phyloP scores from a whole-genome alignment of 2,888 invertebrate species.

The Leucoma salicis region DNA sequence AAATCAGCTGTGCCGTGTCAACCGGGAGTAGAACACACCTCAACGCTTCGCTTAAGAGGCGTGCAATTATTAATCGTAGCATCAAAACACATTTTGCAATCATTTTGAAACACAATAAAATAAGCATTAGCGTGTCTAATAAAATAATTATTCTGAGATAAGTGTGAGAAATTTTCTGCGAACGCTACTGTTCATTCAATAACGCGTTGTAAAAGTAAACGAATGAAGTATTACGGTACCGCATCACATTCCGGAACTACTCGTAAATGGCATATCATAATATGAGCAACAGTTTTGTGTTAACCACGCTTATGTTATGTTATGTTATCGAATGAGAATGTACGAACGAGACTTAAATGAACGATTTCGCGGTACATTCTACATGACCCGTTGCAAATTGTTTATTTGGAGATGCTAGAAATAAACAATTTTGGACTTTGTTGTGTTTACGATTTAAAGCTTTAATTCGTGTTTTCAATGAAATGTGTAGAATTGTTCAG shows the following conservation, averaged over 20 bases:
- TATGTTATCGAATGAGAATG: conserved; percentile 4
- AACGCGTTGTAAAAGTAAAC: conserved; percentile 15
- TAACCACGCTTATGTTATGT: conserved; percentile 19
- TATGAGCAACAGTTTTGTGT: conserved; percentile 17
- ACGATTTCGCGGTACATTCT: conserved; percentile 41
- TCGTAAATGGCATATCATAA: conserved; percentile 14
- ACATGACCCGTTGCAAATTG: conserved; percentile 37
- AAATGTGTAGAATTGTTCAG: conserved; percentile 19
- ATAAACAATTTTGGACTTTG: conserved; percentile 10
- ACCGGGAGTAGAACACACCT: no score
- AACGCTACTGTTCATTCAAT: not conserved
- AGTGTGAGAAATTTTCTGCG: conserved; percentile 1
- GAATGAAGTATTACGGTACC: conserved; percentile 22
- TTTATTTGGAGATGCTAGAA: conserved; percentile 19
- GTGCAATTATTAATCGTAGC: no score
- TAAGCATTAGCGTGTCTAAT: no score
- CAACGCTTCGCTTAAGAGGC: no score
- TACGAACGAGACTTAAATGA: conserved; percentile 40
- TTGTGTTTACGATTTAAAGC: not conserved
- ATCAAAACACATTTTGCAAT: no score
- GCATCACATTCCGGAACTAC: conserved; percentile 16
- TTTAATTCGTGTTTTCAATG: conserved; percentile 4
- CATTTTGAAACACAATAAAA: no score
- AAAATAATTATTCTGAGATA: no score
- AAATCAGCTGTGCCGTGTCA: no score